phyloP scores from a whole-genome alignment of 2,888 invertebrate species.

The Agrotis exclamationis region DNA sequence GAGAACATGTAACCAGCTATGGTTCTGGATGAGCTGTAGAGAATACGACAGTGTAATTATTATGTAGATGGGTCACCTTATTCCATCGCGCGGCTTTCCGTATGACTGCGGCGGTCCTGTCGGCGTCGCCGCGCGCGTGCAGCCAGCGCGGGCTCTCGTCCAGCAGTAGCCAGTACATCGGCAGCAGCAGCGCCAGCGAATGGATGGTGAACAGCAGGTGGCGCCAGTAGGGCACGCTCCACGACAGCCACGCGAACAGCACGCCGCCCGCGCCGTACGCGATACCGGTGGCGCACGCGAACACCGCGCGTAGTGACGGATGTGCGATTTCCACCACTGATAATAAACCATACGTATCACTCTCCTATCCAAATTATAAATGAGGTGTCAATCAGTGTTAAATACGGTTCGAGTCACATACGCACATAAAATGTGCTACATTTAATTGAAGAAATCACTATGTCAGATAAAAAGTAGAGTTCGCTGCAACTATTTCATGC shows the following conservation, averaged over 20 bases:
- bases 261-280: conserved; percentile 91
- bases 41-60: no score
- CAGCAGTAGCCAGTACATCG: conserved; percentile 93
- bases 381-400: no score
- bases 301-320: conserved; percentile 82
- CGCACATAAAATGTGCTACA: no score
- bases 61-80: conserved; percentile 78
- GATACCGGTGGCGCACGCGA: conserved; percentile 84
- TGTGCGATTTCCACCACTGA: conserved; percentile 84
- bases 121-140: conserved; percentile 91
- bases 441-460: no score
- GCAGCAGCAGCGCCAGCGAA: conserved; percentile 92
- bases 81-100: conserved; percentile 92
- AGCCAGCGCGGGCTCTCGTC: conserved; percentile 95
- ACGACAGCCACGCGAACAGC: conserved; percentile 82
- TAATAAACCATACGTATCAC: background rate
- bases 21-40: no score
- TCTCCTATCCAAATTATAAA: background rate
- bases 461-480: no score
- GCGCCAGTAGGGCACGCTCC: conserved; percentile 93
- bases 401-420: no score
- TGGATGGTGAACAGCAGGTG: conserved; percentile 92
- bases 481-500: no score
- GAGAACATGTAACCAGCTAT: no score
- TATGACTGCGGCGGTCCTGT: conserved; percentile 91